phyloP scores from a whole-genome alignment of 2,797 vertebrate genomes.

The Typhlichthys subterraneus region DNA sequence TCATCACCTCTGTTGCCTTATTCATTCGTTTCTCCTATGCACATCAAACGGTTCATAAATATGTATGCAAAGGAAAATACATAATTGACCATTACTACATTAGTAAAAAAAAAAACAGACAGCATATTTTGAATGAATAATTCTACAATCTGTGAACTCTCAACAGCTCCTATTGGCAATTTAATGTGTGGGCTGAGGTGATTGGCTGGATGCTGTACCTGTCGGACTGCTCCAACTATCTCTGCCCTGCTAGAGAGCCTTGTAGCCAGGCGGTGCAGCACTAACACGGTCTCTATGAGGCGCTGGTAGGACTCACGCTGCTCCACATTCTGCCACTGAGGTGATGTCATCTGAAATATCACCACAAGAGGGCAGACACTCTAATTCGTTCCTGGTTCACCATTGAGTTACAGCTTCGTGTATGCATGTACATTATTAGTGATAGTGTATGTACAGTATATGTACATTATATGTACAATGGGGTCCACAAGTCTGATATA shows the following conservation, averaged over 20 bases:
- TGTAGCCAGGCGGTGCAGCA: constrained; percentile 88
- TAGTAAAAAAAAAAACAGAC: too few species aligned
- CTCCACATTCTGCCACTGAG: constrained; percentile 90
- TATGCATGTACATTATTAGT: too few species aligned
- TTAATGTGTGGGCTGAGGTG: not conserved
- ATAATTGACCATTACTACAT: not conserved
- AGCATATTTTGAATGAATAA: too few species aligned
- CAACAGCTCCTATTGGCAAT: too few species aligned
- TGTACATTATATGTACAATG: too few species aligned
- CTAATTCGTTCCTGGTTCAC: too few species aligned
- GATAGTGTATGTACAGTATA: too few species aligned
- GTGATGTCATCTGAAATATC: constrained; percentile 81
- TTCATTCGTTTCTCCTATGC: constrained; percentile 97
- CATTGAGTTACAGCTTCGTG: too few species aligned
- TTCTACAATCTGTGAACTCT: too few species aligned
- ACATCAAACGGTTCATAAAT: constrained; percentile 8
- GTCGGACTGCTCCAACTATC: constrained; percentile 93
- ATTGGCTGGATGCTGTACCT: constrained; percentile 74
- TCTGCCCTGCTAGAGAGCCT: constrained; percentile 93
- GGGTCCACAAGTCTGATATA: too few species aligned
- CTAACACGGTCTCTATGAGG: constrained; percentile 86
- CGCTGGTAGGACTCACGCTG: constrained; percentile 92
- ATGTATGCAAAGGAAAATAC: not conserved
- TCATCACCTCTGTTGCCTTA: constrained; percentile 97
- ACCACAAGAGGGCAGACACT: constrained; percentile 22